Evolutionary conservation across 2,797 vertebrate genomes (phyloP).

Genomic region (Lithobates pipiens): DNA sequence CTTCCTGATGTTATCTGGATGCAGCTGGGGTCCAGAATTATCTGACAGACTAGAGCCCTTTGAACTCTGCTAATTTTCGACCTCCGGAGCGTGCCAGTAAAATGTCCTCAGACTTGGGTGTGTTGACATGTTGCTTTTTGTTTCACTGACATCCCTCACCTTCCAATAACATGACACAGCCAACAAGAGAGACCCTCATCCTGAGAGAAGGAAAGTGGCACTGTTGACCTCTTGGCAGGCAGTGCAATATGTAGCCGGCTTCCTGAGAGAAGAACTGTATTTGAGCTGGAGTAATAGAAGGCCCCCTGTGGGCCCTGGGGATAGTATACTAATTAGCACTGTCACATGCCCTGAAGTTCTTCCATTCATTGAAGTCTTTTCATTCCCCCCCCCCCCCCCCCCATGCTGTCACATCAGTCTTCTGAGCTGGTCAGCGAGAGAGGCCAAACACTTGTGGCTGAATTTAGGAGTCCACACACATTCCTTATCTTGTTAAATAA

Average conservation of each 20-base stretch:
- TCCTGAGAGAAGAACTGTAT: constrained; percentile 19
- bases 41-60: constrained; percentile 46
- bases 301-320: constrained; percentile 16
- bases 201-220: constrained; percentile 6
- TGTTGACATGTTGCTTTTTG: constrained; percentile 43
- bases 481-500: neutral
- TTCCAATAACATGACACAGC: constrained; percentile 18
- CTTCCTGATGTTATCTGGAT: constrained; percentile 57
- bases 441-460: neutral
- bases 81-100: constrained; percentile 38
- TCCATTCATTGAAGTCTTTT: constrained; percentile 24
- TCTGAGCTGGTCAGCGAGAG: neutral
- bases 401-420: constrained; percentile 23
- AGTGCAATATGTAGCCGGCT: neutral
- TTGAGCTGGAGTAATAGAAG: constrained; percentile 2
- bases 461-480: neutral
- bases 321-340: constrained; percentile 32
- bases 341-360: constrained; percentile 22
- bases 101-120: constrained; percentile 23
- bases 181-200: constrained; percentile 14
- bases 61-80: constrained; percentile 51
- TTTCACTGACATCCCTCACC: constrained; percentile 47
- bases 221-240: constrained; percentile 6
- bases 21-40: constrained; percentile 38
- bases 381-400: constrained; percentile 25